A percentile compares a stretch with the other conserved stretches of the same genome.
Evolutionary conservation across 2,888 invertebrate genomes (phyloP).

Genomic region (Epinotia bilunana): DNA sequence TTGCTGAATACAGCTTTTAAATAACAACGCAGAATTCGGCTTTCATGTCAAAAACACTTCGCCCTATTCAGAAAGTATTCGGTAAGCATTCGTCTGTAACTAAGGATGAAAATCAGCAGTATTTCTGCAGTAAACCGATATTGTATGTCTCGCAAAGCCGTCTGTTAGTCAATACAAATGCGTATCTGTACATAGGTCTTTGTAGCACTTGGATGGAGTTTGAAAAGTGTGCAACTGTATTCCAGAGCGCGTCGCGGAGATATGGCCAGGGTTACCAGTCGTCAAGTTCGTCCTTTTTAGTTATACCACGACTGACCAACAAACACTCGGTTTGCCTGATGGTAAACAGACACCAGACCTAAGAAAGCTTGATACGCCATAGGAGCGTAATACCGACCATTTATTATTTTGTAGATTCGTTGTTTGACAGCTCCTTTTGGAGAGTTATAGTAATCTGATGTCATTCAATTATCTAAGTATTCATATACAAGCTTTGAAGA

Average conservation of each 20-base stretch:
- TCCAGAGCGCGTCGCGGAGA: slow-evolving; percentile 66
- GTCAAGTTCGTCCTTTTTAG: background rate
- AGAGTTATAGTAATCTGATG: no score
- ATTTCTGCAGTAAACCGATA: slow-evolving; percentile 7
- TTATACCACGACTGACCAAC: background rate
- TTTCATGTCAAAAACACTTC: background rate
- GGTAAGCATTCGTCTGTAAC: background rate
- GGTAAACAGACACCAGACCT: background rate
- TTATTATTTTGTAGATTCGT: background rate
- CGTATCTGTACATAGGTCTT: slow-evolving; percentile 54
- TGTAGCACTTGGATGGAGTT: slow-evolving; percentile 67
- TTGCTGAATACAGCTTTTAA: background rate
- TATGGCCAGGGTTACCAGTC: slow-evolving; percentile 47
- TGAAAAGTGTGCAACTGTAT: slow-evolving; percentile 71
- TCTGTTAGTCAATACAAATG: slow-evolving; percentile 54
- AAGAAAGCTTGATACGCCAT: background rate
- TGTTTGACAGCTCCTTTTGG: no score
- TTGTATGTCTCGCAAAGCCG: slow-evolving; percentile 37
- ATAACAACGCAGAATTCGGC: background rate
- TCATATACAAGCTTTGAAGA: no score
- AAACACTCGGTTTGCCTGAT: background rate
- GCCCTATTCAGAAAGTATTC: background rate
- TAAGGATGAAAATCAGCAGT: slow-evolving; percentile 10
- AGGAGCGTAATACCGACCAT: no score
- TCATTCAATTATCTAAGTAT: no score